Conservation (phyloP, 2,888 invertebrate genomes). For the Lumbricus terrestris region DNA sequence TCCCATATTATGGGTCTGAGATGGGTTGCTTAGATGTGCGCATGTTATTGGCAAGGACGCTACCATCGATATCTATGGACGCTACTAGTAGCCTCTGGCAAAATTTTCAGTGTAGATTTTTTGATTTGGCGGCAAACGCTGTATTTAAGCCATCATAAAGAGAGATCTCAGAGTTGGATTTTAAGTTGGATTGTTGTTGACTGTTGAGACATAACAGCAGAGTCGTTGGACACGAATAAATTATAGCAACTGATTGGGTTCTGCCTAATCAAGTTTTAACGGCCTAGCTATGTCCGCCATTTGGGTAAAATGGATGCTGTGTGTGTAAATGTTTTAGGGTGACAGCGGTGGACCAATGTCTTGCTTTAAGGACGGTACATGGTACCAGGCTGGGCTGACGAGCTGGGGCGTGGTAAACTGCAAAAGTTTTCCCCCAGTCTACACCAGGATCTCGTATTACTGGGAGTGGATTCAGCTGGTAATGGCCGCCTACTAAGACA, state of each 20-base stretch:
- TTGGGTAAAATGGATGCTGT: background rate
- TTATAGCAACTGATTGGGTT: too few relatives aligned
- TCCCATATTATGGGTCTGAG: too few relatives aligned
- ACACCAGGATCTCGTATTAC: slow-evolving; percentile 35
- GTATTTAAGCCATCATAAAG: too few relatives aligned
- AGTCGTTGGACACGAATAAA: too few relatives aligned
- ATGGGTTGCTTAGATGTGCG: too few relatives aligned
- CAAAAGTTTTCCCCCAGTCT: slow-evolving; percentile 32
- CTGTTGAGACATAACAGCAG: too few relatives aligned
- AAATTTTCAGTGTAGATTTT: background rate
- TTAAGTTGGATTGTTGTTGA: too few relatives aligned
- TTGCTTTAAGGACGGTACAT: slow-evolving; percentile 33
- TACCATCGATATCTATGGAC: too few relatives aligned
- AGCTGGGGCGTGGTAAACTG: slow-evolving; percentile 34
- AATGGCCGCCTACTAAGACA: slow-evolving; percentile 24
- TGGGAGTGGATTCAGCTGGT: slow-evolving; percentile 35
- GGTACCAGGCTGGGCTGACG: slow-evolving; percentile 37
- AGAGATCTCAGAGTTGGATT: too few relatives aligned
- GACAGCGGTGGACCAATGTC: slow-evolving; percentile 39
- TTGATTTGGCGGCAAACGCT: too few relatives aligned
- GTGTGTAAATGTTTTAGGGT: slow-evolving; percentile 29
- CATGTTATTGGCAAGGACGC: too few relatives aligned
- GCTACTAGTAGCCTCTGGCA: too few relatives aligned
- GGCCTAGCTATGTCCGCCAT: background rate
- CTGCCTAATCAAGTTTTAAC: background rate